Evolutionary conservation across 2,797 vertebrate species (phyloP), one percentile per base, ranked within the genome.

Genomic region (Rhyacichthys aspro): DNA sequence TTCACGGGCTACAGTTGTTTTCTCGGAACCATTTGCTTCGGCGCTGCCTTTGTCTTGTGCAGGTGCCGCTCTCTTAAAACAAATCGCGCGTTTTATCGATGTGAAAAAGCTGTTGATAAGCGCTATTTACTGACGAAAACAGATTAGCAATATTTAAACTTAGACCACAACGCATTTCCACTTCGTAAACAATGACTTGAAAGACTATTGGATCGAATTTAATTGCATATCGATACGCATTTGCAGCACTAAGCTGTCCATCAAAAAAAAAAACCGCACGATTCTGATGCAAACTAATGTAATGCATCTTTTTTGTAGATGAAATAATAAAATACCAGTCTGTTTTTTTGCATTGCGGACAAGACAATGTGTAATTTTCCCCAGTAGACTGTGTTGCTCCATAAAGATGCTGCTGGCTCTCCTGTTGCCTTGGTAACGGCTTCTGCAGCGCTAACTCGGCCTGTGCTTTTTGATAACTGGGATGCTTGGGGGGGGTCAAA

Each of bases 371-470:
- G 76, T 86, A 59, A 85, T 92, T 89, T 88, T 60, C 74, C 81
- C 59, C 70, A 3, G 12, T 54, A 43, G 64, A 84, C 82, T 63
- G 70, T 75, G 68, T 71, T 84, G 74, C 90, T 87, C 82, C 78
- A 75, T 39, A 53, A n/a, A 53, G 50, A 89, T 92, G 89, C 91
- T 85, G 91, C 88, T 92, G 89, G 76, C 88, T 90, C 91, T 90
- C 87, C 88, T 85, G 95, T 95, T 96, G 90, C 94, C 92, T 84
- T 94, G 93, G 95, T 84, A 95, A 96, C 94, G 88, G 92, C 94
- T 93, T 96, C 94, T 93, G 94, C 93, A 93, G 94, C 86, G 80
- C 88, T 81, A 82, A 84, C 88, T 90, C 70, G 70, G 80, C 84
- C 82, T 81, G 64, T 82, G 73, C 81, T 86, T 82, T 83, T 77